Conservation (phyloP, 1,140 invertebrate genomes). For the Reticulitermes speratus region DNA sequence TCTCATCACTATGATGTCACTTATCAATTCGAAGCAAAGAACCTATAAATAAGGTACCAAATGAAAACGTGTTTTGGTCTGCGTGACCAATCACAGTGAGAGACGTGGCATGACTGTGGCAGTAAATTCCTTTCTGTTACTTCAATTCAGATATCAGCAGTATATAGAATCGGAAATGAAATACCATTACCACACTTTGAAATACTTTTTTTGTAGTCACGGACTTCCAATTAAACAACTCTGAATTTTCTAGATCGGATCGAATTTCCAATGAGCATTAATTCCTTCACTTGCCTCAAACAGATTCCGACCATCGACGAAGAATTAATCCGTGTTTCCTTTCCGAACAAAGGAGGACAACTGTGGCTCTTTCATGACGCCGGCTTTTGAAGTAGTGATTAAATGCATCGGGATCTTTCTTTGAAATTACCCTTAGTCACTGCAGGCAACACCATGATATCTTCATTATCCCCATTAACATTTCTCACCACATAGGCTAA, state of each 20-base stretch:
- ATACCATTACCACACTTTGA: not conserved
- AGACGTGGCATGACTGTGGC: not conserved
- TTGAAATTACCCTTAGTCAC: too few species aligned
- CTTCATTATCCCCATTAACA: too few species aligned
- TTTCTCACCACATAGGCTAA: too few species aligned
- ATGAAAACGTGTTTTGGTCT: not conserved
- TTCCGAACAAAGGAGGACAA: not conserved
- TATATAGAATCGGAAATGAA: not conserved
- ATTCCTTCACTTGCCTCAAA: not conserved
- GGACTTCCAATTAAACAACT: not conserved
- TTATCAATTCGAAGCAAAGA: too few species aligned
- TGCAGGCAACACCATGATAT: too few species aligned
- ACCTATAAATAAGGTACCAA: too few species aligned
- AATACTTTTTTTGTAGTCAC: not conserved
- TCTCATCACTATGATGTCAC: too few species aligned
- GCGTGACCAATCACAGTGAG: not conserved
- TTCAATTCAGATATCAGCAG: not conserved
- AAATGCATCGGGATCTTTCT: too few species aligned
- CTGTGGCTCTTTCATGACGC: too few species aligned
- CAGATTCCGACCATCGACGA: not conserved
- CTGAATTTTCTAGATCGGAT: conserved; percentile 2
- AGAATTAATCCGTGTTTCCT: not conserved
- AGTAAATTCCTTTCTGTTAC: not conserved
- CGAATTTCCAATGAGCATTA: not conserved
- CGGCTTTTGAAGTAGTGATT: too few species aligned